phyloP scores from a whole-genome alignment of 2,888 invertebrate species.

The Apodemia zela region DNA sequence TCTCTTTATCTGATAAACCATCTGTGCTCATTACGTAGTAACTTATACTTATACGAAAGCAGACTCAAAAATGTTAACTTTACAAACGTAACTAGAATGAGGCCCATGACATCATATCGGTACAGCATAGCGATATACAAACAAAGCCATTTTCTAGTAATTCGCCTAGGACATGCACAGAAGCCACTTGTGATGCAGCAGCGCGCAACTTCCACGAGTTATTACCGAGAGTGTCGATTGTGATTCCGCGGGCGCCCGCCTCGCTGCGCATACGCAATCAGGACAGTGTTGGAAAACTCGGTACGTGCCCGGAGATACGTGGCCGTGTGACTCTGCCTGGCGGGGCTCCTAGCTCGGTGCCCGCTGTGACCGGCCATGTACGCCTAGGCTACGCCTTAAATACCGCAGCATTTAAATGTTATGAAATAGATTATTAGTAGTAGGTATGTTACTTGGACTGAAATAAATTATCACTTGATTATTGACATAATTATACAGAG shows the following conservation, averaged over 20 bases:
- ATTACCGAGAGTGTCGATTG: slow-evolving; percentile 54
- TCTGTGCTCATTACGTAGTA: too few species aligned
- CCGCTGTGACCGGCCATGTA: neutral
- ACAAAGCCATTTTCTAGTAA: neutral
- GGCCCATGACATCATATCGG: neutral
- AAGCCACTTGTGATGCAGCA: slow-evolving; percentile 48
- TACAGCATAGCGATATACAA: neutral
- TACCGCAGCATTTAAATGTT: neutral
- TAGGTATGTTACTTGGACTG: too few species aligned
- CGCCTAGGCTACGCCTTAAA: neutral
- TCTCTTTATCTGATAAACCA: too few species aligned
- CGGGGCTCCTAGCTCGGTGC: neutral
- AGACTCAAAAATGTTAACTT: neutral
- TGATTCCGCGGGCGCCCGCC: slow-evolving; percentile 48
- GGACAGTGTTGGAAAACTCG: slow-evolving; percentile 32
- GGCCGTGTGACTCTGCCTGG: slow-evolving; percentile 17
- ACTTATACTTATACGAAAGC: too few species aligned
- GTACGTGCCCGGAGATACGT: slow-evolving; percentile 34
- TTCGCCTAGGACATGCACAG: slow-evolving; percentile 9
- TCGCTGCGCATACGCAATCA: slow-evolving; percentile 38
- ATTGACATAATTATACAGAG: too few species aligned
- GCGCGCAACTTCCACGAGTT: slow-evolving; percentile 47
- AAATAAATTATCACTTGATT: too few species aligned
- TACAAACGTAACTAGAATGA: neutral
- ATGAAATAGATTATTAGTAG: too few species aligned